Percentiles rank a stretch among this genome's conserved stretches.
phyloP scores from a whole-genome alignment of 2,113 vertebrate species.

The Cheirogaleus medius region DNA sequence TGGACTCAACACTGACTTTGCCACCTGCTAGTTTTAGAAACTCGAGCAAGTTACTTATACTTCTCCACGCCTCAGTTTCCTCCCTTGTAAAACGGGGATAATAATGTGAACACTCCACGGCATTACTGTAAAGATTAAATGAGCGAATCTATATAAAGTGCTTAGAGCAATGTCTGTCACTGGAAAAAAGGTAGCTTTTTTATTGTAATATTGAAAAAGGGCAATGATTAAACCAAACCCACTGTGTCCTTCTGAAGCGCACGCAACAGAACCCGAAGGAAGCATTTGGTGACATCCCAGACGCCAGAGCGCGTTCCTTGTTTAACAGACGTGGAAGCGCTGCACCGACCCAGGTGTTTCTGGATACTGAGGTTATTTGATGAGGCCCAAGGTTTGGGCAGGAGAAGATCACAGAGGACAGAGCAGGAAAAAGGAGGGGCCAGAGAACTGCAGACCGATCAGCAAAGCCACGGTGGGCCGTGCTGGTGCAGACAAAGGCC shows the following conservation, averaged over 20 bases:
- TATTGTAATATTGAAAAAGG: background rate
- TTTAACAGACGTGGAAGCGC: background rate
- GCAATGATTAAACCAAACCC: background rate
- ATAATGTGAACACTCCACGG: background rate
- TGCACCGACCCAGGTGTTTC: rapidly evolving
- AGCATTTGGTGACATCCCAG: rapidly evolving
- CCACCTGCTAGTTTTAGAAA: background rate
- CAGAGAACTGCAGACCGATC: too few species aligned
- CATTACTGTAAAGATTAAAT: background rate
- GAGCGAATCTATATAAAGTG: background rate
- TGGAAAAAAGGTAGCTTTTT: background rate
- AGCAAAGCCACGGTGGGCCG: rapidly evolving
- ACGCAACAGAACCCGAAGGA: rapidly evolving
- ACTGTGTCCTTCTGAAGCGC: background rate
- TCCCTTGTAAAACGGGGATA: background rate
- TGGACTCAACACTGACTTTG: background rate
- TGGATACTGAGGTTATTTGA: background rate
- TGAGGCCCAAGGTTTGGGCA: background rate
- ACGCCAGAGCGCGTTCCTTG: background rate
- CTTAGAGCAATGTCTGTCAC: background rate
- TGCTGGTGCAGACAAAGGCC: background rate
- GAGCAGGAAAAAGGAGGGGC: background rate
- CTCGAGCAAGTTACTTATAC: too few species aligned
- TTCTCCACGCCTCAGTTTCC: background rate
- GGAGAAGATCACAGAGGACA: background rate